phyloP scores from a whole-genome alignment of 2,797 vertebrate genomes.

The Tarsius wallacei region DNA sequence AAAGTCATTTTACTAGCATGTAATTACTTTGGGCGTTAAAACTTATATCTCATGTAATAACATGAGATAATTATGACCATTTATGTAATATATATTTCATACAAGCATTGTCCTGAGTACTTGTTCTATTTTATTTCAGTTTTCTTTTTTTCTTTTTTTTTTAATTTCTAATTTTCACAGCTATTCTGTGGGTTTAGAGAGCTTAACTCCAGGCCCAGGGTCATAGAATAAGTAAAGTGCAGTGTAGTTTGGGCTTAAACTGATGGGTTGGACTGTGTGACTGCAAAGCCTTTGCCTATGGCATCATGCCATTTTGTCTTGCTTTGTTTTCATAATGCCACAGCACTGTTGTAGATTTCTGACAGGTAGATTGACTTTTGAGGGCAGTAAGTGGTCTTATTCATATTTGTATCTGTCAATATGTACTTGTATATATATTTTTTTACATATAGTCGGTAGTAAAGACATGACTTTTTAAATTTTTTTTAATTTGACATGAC shows the following conservation, averaged over 20 bases:
- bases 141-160: constrained; percentile 11
- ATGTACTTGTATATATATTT: neutral
- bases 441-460: neutral
- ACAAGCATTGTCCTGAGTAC: neutral
- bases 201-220: neutral
- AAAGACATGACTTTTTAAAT: neutral
- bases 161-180: constrained; percentile 14
- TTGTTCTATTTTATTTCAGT: constrained; percentile 1
- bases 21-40: constrained; percentile 43
- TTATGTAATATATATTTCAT: neutral
- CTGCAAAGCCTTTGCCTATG: neutral
- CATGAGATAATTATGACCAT: neutral
- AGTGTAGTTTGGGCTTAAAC: neutral
- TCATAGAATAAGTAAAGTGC: neutral
- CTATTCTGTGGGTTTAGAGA: constrained; percentile 17
- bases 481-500: too few relatives aligned
- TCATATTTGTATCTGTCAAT: neutral
- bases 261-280: neutral
- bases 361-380: constrained; percentile 5
- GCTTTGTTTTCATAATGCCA: neutral
- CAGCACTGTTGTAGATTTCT: neutral
- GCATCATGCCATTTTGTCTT: neutral
- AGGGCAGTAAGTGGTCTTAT: constrained; percentile 1
- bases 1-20: constrained; percentile 10
- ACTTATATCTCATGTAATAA: neutral